Base-by-base conservation (phyloP, 2,113 vertebrate species). In the Myanophis thanlyinensis region DNA sequence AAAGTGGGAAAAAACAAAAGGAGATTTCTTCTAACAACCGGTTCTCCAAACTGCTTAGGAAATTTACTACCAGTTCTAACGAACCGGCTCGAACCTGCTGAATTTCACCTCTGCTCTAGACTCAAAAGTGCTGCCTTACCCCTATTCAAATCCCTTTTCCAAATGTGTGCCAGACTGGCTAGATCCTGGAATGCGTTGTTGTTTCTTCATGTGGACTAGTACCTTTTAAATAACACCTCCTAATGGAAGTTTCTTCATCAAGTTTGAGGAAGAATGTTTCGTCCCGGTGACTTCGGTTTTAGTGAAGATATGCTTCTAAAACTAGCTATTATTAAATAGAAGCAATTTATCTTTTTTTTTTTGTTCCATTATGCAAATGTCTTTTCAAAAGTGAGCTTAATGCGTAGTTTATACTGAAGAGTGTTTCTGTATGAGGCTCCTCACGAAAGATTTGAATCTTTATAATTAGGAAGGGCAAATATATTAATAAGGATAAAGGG, bases 401-500 rank as follows among this genome's bases (percentile, higher is more conserved):
- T 95, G 97, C 96, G 95, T 96, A 96, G 92, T 95, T 96, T 97
- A 96, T 96, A 96, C 93, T 93, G 95, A 97, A 94, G 96, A 97
- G 97, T 96, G 96, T 97, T 97, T 97, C 89, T 96, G 93, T 96
- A 97, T 96, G 96, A 97, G 97, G 97, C 97, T 93, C 96, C 97
- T 97, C 97, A 91, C 96, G 97, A 98, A 97, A 98, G 97, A 98
- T 98, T 97, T 96, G 97, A 98, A 98, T 98, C 98, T 98, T 97
- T 97, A 97, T 98, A 98, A 98, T 98, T 98, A 98, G 96, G 96
- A 97, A 97, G 93, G 94, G 95, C 95, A 98, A 98, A 97, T 97
- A 97, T 96, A 98, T 98, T 98, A 97, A 97, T 97, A 97, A 96
- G 96, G 97, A 98, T 96, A 98, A 98, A 97, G 95, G 96, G 95